Percentiles rank a stretch among this genome's conserved stretches.
phyloP scores from a whole-genome alignment of 2,113 vertebrate species.

The Triplophysa dalaica region DNA sequence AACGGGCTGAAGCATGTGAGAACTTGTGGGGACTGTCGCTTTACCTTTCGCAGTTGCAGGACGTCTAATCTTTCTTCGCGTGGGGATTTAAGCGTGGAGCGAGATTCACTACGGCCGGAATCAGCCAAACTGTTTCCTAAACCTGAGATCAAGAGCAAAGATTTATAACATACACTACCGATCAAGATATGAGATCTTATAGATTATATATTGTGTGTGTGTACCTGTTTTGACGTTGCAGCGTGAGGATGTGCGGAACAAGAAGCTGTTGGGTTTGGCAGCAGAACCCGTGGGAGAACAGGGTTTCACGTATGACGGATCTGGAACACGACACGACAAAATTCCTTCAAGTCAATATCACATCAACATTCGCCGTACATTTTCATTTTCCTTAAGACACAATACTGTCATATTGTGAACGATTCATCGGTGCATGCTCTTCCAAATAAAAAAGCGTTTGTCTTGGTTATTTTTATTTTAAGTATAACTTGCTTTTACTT shows the following conservation, averaged over 20 bases:
- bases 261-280: slow-evolving; percentile 85
- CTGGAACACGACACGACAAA: slow-evolving; percentile 49
- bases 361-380: not conserved
- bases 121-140: slow-evolving; percentile 64
- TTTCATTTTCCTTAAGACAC: too few species aligned
- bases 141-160: slow-evolving; percentile 39
- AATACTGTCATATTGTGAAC: too few species aligned
- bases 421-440: too few species aligned
- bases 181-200: not conserved
- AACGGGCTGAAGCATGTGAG: not conserved
- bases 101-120: slow-evolving; percentile 71
- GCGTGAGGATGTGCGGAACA: slow-evolving; percentile 82
- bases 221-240: slow-evolving; percentile 72
- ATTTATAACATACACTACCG: not conserved
- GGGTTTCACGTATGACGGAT: slow-evolving; percentile 62
- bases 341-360: not conserved
- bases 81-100: slow-evolving; percentile 63
- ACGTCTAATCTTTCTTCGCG: slow-evolving; percentile 75
- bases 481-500: too few species aligned
- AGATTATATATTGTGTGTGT: not conserved
- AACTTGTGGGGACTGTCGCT: not conserved
- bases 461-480: too few species aligned
- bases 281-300: slow-evolving; percentile 65
- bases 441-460: too few species aligned
- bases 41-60: slow-evolving; percentile 80